Evolutionary conservation across 2,113 vertebrate genomes (phyloP).

Genomic region (Aepyceros melampus): DNA sequence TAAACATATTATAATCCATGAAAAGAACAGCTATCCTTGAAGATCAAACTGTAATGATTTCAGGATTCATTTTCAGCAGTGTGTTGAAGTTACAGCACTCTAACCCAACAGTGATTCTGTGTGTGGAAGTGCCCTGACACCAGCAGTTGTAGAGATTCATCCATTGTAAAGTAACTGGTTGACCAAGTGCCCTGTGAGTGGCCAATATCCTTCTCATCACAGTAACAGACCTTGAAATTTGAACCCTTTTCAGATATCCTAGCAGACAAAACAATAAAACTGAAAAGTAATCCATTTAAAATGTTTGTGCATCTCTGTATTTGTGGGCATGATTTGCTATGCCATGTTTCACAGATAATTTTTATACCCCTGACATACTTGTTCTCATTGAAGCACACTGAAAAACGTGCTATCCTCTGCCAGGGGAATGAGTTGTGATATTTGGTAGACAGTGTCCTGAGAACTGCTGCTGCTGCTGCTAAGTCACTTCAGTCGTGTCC

Average conservation of each 20-base stretch:
- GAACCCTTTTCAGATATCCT: not conserved
- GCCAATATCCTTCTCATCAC: not conserved
- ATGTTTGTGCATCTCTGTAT: not conserved
- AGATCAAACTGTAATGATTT: not conserved
- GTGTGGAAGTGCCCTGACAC: not conserved
- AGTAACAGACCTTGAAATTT: conserved; percentile 22
- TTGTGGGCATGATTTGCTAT: conserved; percentile 36
- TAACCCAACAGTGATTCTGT: not conserved
- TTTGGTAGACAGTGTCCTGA: not conserved
- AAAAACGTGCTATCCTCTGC: conserved; percentile 48
- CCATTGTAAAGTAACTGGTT: conserved; percentile 23
- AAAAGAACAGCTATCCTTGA: not conserved
- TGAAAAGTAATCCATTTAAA: conserved; percentile 54
- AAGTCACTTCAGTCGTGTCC: too few relatives aligned
- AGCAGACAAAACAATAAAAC: not conserved
- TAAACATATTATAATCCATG: not conserved
- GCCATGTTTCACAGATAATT: conserved; percentile 29
- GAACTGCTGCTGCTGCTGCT: not conserved
- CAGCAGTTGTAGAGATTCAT: not conserved
- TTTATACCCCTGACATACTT: conserved; percentile 34
- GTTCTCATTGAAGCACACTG: conserved; percentile 55
- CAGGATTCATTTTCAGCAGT: not conserved
- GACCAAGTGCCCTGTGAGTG: not conserved
- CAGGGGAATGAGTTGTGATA: conserved; percentile 30
- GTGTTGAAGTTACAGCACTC: not conserved